Evolutionary conservation across 2,888 invertebrate genomes (phyloP).

Genomic region (Ischnura elegans): DNA sequence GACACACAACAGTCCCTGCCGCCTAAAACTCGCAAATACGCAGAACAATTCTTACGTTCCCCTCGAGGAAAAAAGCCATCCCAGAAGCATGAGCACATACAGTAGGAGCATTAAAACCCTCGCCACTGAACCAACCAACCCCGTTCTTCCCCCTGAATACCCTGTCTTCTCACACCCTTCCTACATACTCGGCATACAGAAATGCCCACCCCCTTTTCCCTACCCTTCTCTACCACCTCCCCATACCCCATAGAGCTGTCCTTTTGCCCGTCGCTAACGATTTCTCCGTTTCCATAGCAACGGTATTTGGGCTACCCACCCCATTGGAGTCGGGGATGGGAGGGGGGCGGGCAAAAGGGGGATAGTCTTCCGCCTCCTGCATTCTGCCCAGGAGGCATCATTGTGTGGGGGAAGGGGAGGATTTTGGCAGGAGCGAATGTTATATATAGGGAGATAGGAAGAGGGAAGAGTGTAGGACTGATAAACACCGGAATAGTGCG

Average conservation of each 20-base stretch:
- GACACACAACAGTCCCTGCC: background rate
- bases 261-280: constrained; percentile 69
- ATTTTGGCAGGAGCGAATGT: background rate
- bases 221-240: constrained; percentile 68
- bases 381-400: background rate
- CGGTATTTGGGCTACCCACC: constrained; percentile 43
- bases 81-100: background rate
- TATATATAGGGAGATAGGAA: background rate
- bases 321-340: too few species aligned
- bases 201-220: constrained; percentile 69
- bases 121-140: constrained; percentile 24
- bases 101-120: constrained; percentile 68
- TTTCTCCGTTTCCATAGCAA: constrained; percentile 70
- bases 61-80: constrained; percentile 68
- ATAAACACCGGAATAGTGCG: too few species aligned
- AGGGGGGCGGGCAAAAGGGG: background rate
- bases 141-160: constrained; percentile 69
- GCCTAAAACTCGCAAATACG: background rate
- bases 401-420: constrained; percentile 6
- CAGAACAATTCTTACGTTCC: constrained; percentile 71
- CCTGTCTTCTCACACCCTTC: background rate
- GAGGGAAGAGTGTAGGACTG: background rate
- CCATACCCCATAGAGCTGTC: constrained; percentile 57
- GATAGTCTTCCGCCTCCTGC: background rate
- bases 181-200: background rate